Percentiles rank a stretch among this genome's conserved stretches.
phyloP scores from a whole-genome alignment of 2,113 vertebrate genomes.

The Hirundichthys speculiger region DNA sequence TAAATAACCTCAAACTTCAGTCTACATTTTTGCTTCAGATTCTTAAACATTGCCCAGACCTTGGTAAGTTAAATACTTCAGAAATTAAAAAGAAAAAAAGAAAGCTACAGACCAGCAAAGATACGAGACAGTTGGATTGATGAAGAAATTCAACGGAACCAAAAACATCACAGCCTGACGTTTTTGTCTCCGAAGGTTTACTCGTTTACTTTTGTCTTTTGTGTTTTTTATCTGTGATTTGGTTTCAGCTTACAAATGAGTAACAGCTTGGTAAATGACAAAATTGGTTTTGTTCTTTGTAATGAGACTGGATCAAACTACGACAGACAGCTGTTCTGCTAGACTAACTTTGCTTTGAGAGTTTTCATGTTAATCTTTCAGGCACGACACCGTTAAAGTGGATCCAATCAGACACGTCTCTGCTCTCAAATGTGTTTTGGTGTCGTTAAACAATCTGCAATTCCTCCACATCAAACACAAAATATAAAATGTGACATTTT shows the following conservation, averaged over 20 bases:
- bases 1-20: slow-evolving; percentile 1
- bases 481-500: no score
- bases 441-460: no score
- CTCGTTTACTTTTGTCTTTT: no score
- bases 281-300: neutral
- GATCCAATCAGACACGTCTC: no score
- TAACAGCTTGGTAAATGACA: neutral
- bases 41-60: slow-evolving; percentile 1
- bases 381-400: no score
- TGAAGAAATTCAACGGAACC: slow-evolving; percentile 4
- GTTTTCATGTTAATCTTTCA: no score
- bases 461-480: no score
- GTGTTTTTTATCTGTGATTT: no score
- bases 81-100: slow-evolving; percentile 3
- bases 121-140: slow-evolving; percentile 26
- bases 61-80: slow-evolving; percentile 6
- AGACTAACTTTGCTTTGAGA: neutral
- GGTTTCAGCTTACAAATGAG: slow-evolving; percentile 30
- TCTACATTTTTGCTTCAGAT: slow-evolving; percentile 1
- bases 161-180: slow-evolving; percentile 25
- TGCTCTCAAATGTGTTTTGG: no score
- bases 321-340: slow-evolving; percentile 1
- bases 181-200: neutral
- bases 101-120: neutral
- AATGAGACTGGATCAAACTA: slow-evolving; percentile 4